Evolutionary conservation across 2,888 invertebrate genomes (phyloP).

Genomic region (Heteromyza rotundicornis): DNA sequence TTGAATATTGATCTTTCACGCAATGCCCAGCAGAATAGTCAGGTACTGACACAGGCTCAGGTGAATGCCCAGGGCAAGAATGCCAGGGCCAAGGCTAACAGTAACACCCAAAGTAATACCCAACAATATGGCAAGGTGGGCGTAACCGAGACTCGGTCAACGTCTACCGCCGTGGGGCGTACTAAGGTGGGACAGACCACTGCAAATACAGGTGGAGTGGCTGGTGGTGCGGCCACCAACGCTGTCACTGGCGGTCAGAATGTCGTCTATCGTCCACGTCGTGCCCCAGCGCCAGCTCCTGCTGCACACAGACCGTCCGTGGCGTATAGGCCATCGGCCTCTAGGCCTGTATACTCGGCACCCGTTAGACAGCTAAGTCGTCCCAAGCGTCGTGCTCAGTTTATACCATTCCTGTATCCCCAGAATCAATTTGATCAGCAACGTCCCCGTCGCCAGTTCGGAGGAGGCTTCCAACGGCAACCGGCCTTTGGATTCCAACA

Average conservation of each 20-base stretch:
- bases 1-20: conserved; percentile 49
- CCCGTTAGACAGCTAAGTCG: conserved; percentile 25
- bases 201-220: conserved; percentile 44
- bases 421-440: conserved; percentile 11
- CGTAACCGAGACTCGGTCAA: conserved; percentile 44
- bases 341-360: not conserved
- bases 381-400: conserved; percentile 45
- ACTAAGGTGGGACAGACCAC: conserved; percentile 47
- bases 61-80: conserved; percentile 52
- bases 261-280: conserved; percentile 31
- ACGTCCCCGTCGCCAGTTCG: conserved; percentile 35
- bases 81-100: conserved; percentile 43
- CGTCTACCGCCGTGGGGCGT: conserved; percentile 50
- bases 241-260: conserved; percentile 25
- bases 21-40: conserved; percentile 34
- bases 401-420: conserved; percentile 44
- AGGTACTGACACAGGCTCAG: conserved; percentile 37
- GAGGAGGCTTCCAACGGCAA: not conserved
- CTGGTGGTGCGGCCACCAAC: conserved; percentile 37
- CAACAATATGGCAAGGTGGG: conserved; percentile 45
- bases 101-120: conserved; percentile 41
- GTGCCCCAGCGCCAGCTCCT: conserved; percentile 17
- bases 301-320: not conserved
- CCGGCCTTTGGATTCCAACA: conserved; percentile 14
- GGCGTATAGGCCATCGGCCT: not conserved